Base-by-base conservation (phyloP, 2,113 vertebrate species). In the Pyxicephalus adspersus region DNA sequence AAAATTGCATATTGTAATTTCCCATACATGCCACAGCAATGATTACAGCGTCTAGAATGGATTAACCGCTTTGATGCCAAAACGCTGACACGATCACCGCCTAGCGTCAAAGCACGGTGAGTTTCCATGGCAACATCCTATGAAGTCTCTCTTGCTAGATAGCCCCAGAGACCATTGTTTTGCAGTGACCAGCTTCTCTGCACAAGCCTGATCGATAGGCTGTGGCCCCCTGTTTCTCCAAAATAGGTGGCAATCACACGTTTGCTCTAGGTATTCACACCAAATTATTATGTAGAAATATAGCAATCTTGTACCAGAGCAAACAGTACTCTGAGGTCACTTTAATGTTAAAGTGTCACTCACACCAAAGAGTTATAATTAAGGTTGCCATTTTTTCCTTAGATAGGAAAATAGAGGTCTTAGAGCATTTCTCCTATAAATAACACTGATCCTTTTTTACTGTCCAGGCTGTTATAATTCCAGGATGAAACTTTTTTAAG, bases 61-160 rank as follows among this genome's bases (percentile, higher is more conserved):
- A 60, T 76, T 76, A 76, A 76, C 74, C 58, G 28, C 60, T 76
- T 76, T 76, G 60, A 64, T 76, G 74, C 74, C 74, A 76, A 76
- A 50, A 63, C 25, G 74, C 64, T 64, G 74, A 76, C 45, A 77
- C 26, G 63, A 63, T 64, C 63, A 55, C 58, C 61, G 54, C 63
- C 58, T 64, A 77, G 28, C 63, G 63, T 77, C 63, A 78, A 78
- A 67, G 76, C 76, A 55, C 23, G 52, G 76, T 58, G 16, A 34
- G 76, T 78, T 78, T 67, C 64, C 55, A 78, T 78, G 64, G 76
- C 18, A 57, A 78, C 63, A 2, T 58, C 20, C 68, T 50, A 55
- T 15, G 55, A 55, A 54, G 76, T 77, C 52, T 73, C 67, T 70
- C 52, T 73, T n/a, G 51, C 45, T 66, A 13, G 54, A 52, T 66